Percentiles rank a stretch among this genome's conserved stretches.
Evolutionary conservation across 2,888 invertebrate species (phyloP).

Genomic region (Heliconius ismenius): DNA sequence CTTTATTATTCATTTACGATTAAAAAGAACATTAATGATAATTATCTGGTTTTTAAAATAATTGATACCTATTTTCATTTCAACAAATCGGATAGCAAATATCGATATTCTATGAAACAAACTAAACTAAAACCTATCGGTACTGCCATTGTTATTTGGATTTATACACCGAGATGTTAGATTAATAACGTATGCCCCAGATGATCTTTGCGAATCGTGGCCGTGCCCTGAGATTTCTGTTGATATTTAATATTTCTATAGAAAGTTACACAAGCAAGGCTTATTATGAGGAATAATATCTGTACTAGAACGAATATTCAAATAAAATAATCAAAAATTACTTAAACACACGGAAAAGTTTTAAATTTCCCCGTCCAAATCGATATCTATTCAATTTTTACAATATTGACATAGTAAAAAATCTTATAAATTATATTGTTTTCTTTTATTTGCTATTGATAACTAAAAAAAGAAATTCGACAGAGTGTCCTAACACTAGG

Average conservation of each 20-base stretch:
- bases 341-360: too few relatives aligned
- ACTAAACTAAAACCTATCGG: constrained; percentile 18
- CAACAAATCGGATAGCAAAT: constrained; percentile 18
- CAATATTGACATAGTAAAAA: too few relatives aligned
- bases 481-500: too few relatives aligned
- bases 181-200: constrained; percentile 39
- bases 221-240: constrained; percentile 24
- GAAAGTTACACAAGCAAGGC: constrained; percentile 8
- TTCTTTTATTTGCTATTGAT: too few relatives aligned
- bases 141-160: constrained; percentile 43
- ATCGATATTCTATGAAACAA: constrained; percentile 18
- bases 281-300: not conserved
- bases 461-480: too few relatives aligned
- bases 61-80: not conserved
- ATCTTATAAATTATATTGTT: too few relatives aligned
- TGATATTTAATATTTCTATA: constrained; percentile 33
- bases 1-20: too few relatives aligned
- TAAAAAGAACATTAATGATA: too few relatives aligned
- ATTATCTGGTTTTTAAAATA: too few relatives aligned
- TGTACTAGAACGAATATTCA: not conserved
- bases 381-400: too few relatives aligned
- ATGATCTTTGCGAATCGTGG: constrained; percentile 40
- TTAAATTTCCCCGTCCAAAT: too few relatives aligned
- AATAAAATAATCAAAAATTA: too few relatives aligned
- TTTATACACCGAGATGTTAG: constrained; percentile 40